Evolutionary conservation across 1,140 invertebrate species (phyloP), one percentile per base, ranked within the genome.

Genomic region (Lepidurus couesii): DNA sequence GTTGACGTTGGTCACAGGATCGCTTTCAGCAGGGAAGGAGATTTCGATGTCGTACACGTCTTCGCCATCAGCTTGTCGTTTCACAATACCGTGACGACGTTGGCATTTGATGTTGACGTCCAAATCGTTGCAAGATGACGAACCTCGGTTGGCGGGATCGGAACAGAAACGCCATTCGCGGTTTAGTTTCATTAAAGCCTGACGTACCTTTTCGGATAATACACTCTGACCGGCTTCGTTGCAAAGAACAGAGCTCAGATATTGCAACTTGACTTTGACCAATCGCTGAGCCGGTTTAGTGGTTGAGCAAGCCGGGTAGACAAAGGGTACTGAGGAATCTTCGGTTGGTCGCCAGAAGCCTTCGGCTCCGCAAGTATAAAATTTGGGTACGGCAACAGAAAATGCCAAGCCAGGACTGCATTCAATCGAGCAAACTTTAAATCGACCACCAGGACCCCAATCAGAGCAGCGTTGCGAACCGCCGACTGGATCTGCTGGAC

Each of bases 361-460:
- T 90, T 98, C 96, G 77, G 94, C 94, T 16, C 95, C 96, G 84
- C 96, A 98, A 7, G 95, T 96, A 83, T 97, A 98, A 87, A 98
- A 98, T 81, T 94, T 93, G 0, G 96, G 95, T 44, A 97, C 92
- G 74, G 90, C 89, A 84, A 96, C 92, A 1, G 95, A 95, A 86
- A 98, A 98, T 81, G 93, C 89, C 1, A 95, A 86, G 13, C 95
- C 95, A 53, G 90, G 83, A 81, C 95, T 93, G 82, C 96, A 98
- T 77, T 90, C 86, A 78, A 98, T 96, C 83, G 94, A 95, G 85
- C 92, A 97, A 44, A 92, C 93, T 85, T 96, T 95, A 86, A 96
- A 97, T 83, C 96, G 93, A n/a, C 95, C 93, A 74, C 94, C 94
- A 1, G 95, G 94, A 75, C 96, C 96, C 96, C 96, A 98, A 81